Conservation (phyloP, 2,888 invertebrate genomes). For the Vesta saturnalis region DNA sequence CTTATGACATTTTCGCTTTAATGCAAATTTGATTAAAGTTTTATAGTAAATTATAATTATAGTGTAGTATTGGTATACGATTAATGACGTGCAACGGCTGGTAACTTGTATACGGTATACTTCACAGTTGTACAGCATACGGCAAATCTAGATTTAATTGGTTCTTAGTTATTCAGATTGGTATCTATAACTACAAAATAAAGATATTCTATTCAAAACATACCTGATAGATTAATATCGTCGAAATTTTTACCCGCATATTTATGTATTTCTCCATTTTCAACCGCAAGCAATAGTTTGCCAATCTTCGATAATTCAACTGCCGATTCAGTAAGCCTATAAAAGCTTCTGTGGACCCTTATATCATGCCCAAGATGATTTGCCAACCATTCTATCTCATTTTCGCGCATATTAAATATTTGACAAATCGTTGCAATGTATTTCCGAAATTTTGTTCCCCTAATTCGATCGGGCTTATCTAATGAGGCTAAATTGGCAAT, state of each 20-base stretch:
- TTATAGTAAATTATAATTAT: too few relatives aligned
- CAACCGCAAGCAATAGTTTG: background rate
- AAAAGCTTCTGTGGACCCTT: slow-evolving; percentile 45
- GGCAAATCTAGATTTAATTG: too few relatives aligned
- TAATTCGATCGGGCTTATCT: slow-evolving; percentile 15
- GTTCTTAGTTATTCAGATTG: too few relatives aligned
- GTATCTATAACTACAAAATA: too few relatives aligned
- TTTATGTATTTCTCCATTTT: background rate
- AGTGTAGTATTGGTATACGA: too few relatives aligned
- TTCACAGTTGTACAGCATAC: too few relatives aligned
- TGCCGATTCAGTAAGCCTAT: slow-evolving; percentile 46
- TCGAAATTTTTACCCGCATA: background rate
- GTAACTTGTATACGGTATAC: too few relatives aligned
- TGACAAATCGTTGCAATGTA: slow-evolving; percentile 48
- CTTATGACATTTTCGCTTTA: too few relatives aligned
- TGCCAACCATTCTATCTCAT: slow-evolving; percentile 47
- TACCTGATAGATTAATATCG: background rate
- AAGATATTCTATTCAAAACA: too few relatives aligned
- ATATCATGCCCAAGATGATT: slow-evolving; percentile 48
- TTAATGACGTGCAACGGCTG: too few relatives aligned
- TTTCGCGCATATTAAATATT: slow-evolving; percentile 33
- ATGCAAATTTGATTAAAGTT: too few relatives aligned
- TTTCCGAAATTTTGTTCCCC: slow-evolving; percentile 46
- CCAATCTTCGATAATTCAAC: slow-evolving; percentile 46
- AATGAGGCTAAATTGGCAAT: background rate